These are phyloP conservation scores for Pyrrhia umbra DNA, from an alignment of 2,888 invertebrate genomes.

Conservation along the genomic window DNA sequence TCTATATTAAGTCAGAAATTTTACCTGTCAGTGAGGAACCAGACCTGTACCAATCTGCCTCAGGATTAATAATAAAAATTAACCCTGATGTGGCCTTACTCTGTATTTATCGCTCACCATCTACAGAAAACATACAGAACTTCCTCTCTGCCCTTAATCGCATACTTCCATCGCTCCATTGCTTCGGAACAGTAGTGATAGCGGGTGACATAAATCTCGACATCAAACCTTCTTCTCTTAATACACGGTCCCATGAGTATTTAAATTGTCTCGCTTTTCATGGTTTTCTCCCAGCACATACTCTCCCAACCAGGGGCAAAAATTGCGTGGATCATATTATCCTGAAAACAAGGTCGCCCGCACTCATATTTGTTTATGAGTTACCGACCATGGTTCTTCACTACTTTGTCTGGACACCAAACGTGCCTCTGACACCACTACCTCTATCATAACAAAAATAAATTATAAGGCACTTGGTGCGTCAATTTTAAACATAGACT, in stretches of 20 bases:
- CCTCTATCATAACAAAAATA: neutral
- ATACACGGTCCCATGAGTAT: constrained; percentile 3
- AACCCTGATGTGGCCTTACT: neutral
- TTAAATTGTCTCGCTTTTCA: constrained; percentile 2
- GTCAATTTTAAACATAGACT: neutral
- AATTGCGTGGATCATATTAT: constrained; percentile 45
- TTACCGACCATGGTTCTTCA: constrained; percentile 45
- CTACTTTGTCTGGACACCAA: neutral
- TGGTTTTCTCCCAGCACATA: constrained; percentile 8
- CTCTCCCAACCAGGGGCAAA: neutral
- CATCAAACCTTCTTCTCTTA: neutral
- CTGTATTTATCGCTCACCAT: constrained; percentile 10
- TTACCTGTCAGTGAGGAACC: neutral
- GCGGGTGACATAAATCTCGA: constrained; percentile 7
- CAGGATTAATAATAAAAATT: neutral
- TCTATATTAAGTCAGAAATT: too few relatives aligned
- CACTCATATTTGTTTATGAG: constrained; percentile 16
- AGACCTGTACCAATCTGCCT: neutral
- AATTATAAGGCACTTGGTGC: neutral
- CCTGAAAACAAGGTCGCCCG: constrained; percentile 2
- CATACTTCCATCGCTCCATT: neutral
- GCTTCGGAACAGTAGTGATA: neutral
- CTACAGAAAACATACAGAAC: neutral
- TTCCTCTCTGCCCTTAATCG: neutral
- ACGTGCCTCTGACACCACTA: neutral